Evolutionary conservation across 2,888 invertebrate species (phyloP).

Genomic region (Cosmia pyralina): DNA sequence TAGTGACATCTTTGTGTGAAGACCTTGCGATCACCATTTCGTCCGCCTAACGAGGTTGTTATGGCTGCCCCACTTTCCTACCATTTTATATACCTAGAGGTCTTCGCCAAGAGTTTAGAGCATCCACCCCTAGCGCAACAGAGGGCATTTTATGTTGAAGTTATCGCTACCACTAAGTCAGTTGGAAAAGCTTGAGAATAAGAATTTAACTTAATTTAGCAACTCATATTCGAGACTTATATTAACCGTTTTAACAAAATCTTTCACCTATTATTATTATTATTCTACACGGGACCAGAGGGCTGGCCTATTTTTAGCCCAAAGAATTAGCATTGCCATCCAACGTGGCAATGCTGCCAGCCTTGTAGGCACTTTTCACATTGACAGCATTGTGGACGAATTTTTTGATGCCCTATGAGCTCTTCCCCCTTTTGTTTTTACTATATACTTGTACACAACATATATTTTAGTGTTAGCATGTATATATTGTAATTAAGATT

Average conservation of each 20-base stretch:
- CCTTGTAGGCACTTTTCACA: no score
- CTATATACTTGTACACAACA: no score
- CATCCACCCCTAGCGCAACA: not conserved
- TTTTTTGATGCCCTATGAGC: no score
- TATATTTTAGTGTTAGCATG: no score
- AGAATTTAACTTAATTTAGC: slow-evolving; percentile 1
- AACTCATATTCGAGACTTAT: not conserved
- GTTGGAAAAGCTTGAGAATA: not conserved
- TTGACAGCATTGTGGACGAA: no score
- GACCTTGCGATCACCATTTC: not conserved
- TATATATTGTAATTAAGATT: no score
- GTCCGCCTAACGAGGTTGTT: not conserved
- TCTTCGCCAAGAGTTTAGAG: not conserved
- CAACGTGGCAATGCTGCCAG: no score
- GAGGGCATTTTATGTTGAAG: not conserved
- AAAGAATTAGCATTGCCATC: no score
- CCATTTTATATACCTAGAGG: not conserved
- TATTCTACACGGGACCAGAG: no score
- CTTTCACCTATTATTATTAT: no score
- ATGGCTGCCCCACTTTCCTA: not conserved
- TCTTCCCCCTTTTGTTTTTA: no score
- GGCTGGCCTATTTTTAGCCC: no score
- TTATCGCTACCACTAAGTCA: not conserved
- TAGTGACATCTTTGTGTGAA: not conserved
- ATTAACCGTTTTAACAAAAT: not conserved